These are phyloP conservation scores for Hemaris fuciformis DNA, from an alignment of 2,888 invertebrate species.

Conservation along the genomic window DNA sequence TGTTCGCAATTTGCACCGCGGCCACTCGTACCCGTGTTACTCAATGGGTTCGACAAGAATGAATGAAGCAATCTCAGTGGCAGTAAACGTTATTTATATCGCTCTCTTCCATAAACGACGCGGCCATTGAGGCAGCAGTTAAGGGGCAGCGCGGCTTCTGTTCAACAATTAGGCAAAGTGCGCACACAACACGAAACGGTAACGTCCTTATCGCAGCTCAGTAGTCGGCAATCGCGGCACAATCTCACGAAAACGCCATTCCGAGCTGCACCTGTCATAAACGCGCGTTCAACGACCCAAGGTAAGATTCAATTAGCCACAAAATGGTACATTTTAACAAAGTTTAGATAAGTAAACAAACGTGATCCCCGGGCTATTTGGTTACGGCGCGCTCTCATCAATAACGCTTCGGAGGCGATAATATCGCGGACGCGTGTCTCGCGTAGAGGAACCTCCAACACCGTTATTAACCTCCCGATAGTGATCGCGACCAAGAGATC, in stretches of 20 bases:
- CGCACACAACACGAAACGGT: conserved; percentile 45
- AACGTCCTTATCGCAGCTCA: conserved; percentile 59
- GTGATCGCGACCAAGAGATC: conserved; percentile 74
- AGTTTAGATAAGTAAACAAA: conserved; percentile 74
- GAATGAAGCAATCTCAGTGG: conserved; percentile 73
- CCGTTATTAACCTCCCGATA: conserved; percentile 79
- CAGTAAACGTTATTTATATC: conserved; percentile 68
- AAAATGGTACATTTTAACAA: conserved; percentile 62
- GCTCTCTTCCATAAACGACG: conserved; percentile 69
- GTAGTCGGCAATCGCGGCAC: conserved; percentile 67
- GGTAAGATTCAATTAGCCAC: conserved; percentile 67
- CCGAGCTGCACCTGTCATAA: conserved; percentile 75
- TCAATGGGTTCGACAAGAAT: conserved; percentile 68
- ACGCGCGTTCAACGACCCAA: conserved; percentile 57
- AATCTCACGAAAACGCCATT: conserved; percentile 80
- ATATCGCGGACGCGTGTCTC: conserved; percentile 77
- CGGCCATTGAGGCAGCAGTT: conserved; percentile 54
- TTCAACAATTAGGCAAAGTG: conserved; percentile 69
- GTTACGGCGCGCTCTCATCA: conserved; percentile 74
- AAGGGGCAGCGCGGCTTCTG: conserved; percentile 68
- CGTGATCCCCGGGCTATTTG: conserved; percentile 77
- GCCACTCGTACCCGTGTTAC: conserved; percentile 50
- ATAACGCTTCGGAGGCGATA: conserved; percentile 76
- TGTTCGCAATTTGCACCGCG: conserved; percentile 58
- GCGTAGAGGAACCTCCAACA: conserved; percentile 72